Evolutionary conservation across 2,113 vertebrate species (phyloP), one percentile per base, ranked within the genome.

Genomic region (Garra rufa): DNA sequence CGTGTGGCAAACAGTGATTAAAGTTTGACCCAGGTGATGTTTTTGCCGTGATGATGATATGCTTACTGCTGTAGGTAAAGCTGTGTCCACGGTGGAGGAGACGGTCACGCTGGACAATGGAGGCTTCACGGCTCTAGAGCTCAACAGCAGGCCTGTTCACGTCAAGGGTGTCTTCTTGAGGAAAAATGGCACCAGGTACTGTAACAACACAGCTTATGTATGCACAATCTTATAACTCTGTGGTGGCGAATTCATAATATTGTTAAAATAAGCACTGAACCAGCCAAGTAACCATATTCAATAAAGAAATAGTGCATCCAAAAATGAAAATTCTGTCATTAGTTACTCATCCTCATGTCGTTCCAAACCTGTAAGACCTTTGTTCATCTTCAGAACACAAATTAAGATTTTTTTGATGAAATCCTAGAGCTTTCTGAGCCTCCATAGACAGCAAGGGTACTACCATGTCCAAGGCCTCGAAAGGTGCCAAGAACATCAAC

Each of bases 171-270:
- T 96, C 83, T 99, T 98, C 90, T 94, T 95, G 24, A 98, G 98
- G 89, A 98, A 98, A 89, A 99, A 98, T 0, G 97, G 97, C 48
- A 96, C 96, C 69, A 97, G 97, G 97, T 99, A 69, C 73, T 83
- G 55, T 9, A 14, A 67, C 11, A 14, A n/a, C 21, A 1, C 9
- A 15, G 21, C 15, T 28, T 44, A 15, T n/a, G 2, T 7, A 38
- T 52, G 26, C 2, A 0, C 24, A 17, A 21, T 41, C 65, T 69
- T 30, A 5, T 19, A 59, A 24, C n/a, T 8, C 2, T 24, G 3
- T n/a, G n/a, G 8, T 9, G 24, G 21, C 55, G 19, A 69, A 41
- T 41, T 69, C 17, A 69, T 30, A 57, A 57, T n/a, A n/a, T n/a
- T n/a, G n/a, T n/a, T n/a, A n/a, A n/a, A n/a, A n/a, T n/a, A n/a